Percentiles rank a stretch among this genome's conserved stretches.
Conservation (phyloP, 2,888 invertebrate species). For the Julus scandinavius region DNA sequence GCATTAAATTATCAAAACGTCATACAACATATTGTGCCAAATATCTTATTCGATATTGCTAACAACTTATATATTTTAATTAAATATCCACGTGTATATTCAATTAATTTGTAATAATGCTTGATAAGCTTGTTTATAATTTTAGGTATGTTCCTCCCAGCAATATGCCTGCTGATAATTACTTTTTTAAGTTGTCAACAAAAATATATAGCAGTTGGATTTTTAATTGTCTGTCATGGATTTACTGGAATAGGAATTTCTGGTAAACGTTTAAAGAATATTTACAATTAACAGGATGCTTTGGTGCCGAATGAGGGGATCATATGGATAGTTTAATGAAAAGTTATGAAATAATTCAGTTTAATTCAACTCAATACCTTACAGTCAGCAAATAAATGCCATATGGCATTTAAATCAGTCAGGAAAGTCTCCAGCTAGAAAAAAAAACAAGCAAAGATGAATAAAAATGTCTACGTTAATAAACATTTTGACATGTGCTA, state of each 20-base stretch:
- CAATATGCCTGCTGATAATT: conserved; percentile 63
- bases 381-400: too few relatives aligned
- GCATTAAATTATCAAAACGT: too few relatives aligned
- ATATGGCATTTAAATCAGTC: too few relatives aligned
- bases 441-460: too few relatives aligned
- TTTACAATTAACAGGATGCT: neutral
- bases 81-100: too few relatives aligned
- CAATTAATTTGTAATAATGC: too few relatives aligned
- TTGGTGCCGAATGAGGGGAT: neutral
- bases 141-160: conserved; percentile 62
- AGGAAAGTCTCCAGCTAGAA: too few relatives aligned
- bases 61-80: neutral
- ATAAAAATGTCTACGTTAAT: too few relatives aligned
- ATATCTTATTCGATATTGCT: too few relatives aligned
- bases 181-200: conserved; percentile 64
- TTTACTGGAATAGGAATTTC: conserved; percentile 64
- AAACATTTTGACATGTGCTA: too few relatives aligned
- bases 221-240: conserved; percentile 62
- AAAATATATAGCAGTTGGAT: conserved; percentile 63
- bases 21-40: too few relatives aligned
- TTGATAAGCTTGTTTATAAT: neutral
- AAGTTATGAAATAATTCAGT: neutral
- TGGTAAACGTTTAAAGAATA: conserved; percentile 49
- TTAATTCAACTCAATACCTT: neutral
- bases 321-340: too few relatives aligned